phyloP scores from a whole-genome alignment of 2,113 vertebrate species.

The Meriones unguiculatus region DNA sequence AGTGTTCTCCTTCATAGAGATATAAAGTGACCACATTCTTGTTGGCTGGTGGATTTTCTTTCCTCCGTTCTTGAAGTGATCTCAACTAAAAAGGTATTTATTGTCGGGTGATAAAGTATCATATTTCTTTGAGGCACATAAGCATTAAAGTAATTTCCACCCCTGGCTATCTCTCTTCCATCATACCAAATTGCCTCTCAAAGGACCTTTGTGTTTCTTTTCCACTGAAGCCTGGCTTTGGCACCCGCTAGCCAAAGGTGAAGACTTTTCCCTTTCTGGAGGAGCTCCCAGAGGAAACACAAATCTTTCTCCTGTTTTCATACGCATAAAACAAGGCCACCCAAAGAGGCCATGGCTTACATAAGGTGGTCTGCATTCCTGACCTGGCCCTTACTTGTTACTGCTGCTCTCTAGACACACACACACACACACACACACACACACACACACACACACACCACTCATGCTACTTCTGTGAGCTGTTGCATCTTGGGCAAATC shows the following conservation, averaged over 20 bases:
- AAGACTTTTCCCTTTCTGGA: neutral
- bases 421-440: neutral
- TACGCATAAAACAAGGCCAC: neutral
- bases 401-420: neutral
- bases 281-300: neutral
- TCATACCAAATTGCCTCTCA: neutral
- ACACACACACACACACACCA: neutral
- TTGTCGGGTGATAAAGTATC: slow-evolving; percentile 37
- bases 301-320: neutral
- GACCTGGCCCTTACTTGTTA: neutral
- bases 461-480: neutral
- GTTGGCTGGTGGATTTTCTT: neutral
- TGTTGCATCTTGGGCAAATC: neutral
- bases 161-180: neutral
- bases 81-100: slow-evolving; percentile 41
- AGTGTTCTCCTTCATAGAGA: neutral
- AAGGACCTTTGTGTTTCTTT: neutral
- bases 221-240: neutral
- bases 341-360: neutral
- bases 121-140: slow-evolving; percentile 11
- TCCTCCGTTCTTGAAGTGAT: slow-evolving; percentile 32
- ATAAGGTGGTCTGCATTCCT: rapidly evolving
- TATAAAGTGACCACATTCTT: neutral
- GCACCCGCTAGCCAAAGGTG: neutral
- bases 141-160: neutral